These are phyloP conservation scores for Mohoua ochrocephala DNA, from an alignment of 2,113 vertebrate species.

Conservation along the genomic window DNA sequence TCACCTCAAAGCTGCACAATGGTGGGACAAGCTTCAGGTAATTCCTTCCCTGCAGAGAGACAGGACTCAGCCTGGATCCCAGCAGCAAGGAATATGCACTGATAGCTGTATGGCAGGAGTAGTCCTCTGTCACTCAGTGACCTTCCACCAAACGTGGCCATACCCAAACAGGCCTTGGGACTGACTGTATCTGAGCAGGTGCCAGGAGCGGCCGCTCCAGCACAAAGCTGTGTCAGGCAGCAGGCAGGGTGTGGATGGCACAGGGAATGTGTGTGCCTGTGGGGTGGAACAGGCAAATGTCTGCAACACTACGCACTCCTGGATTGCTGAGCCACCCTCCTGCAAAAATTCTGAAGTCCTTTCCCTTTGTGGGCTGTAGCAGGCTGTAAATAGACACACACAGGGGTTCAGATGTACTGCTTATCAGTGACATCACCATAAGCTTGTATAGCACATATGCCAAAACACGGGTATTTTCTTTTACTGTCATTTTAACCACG, in stretches of 20 bases:
- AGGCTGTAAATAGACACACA: background rate
- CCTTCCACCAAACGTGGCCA: background rate
- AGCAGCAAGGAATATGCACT: background rate
- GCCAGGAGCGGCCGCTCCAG: background rate
- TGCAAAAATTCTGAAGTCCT: background rate
- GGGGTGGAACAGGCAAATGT: background rate
- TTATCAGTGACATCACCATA: background rate
- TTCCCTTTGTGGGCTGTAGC: background rate
- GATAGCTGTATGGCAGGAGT: background rate
- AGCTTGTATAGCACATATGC: background rate
- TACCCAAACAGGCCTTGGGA: background rate
- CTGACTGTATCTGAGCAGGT: background rate
- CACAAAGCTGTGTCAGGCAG: background rate
- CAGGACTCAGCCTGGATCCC: background rate
- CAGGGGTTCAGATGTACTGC: background rate
- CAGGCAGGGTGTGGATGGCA: rapidly evolving
- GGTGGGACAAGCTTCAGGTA: background rate
- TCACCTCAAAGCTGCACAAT: background rate
- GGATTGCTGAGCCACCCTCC: background rate
- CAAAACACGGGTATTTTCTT: background rate
- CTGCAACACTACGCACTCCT: background rate
- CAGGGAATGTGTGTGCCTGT: rapidly evolving
- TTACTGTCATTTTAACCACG: background rate
- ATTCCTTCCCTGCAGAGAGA: background rate
- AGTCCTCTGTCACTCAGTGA: background rate